Percentiles rank a stretch among this genome's conserved stretches.
phyloP scores from a whole-genome alignment of 2,888 invertebrate species.

The Caenorhabditis sinica region DNA sequence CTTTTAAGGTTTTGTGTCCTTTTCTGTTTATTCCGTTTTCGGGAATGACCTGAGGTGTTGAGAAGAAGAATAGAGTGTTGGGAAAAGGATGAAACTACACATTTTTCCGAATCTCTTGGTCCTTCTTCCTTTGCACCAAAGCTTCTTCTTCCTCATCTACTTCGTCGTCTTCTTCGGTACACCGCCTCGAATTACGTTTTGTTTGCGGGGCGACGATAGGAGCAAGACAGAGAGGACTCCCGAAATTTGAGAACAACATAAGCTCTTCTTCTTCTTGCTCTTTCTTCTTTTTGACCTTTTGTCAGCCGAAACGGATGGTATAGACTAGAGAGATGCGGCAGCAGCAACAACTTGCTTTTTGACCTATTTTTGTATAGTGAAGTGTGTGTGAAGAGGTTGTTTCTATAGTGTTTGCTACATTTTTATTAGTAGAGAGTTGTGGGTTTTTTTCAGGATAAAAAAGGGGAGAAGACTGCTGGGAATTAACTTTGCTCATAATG shows the following conservation, averaged over 20 bases:
- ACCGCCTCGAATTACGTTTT: slow-evolving; percentile 47
- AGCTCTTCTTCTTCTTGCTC: slow-evolving; percentile 35
- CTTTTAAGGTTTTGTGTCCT: slow-evolving; percentile 24
- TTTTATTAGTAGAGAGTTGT: no score
- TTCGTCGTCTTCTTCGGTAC: slow-evolving; percentile 30
- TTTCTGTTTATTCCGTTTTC: slow-evolving; percentile 33
- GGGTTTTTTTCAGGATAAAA: no score
- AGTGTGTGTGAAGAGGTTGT: background rate
- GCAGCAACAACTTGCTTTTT: slow-evolving; percentile 44
- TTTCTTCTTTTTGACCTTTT: slow-evolving; percentile 49
- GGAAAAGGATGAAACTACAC: slow-evolving; percentile 34
- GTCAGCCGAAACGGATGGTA: slow-evolving; percentile 26
- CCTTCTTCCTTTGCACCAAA: background rate
- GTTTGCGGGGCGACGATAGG: slow-evolving; percentile 22
- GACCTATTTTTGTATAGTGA: slow-evolving; percentile 17
- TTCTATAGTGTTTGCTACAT: background rate
- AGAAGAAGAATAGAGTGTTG: background rate
- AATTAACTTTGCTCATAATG: no score
- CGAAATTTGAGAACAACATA: slow-evolving; percentile 55
- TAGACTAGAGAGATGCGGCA: background rate
- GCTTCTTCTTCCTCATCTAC: slow-evolving; percentile 15
- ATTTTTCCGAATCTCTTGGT: background rate
- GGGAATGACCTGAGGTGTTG: slow-evolving; percentile 24
- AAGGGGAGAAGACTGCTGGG: no score
- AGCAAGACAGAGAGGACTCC: background rate